Conservation (phyloP, 1,140 invertebrate genomes). For the Tetranychus urticae region DNA sequence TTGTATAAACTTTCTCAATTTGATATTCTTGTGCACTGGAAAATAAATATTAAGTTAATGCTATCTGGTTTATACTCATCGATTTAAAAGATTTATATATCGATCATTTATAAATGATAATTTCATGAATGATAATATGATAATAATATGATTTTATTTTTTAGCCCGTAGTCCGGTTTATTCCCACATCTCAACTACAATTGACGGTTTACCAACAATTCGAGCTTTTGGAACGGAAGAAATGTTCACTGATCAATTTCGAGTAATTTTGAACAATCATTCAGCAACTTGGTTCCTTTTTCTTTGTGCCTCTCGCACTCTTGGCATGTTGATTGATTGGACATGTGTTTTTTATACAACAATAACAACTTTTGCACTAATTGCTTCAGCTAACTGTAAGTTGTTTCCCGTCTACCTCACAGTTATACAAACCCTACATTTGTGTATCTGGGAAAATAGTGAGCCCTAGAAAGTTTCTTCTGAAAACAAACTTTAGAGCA, state of each 20-base stretch:
- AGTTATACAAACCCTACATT: too few species aligned
- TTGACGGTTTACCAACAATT: constrained; percentile 70
- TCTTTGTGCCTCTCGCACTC: constrained; percentile 48
- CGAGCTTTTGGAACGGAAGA: constrained; percentile 45
- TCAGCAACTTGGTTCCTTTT: constrained; percentile 45
- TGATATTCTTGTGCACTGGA: too few species aligned
- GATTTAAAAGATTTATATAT: too few species aligned
- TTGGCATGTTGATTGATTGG: constrained; percentile 54
- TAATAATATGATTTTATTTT: not conserved
- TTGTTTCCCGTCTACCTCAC: too few species aligned
- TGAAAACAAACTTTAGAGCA: too few species aligned
- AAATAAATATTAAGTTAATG: too few species aligned
- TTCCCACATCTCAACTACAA: constrained; percentile 58
- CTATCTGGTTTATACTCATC: too few species aligned
- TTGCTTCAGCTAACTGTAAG: not conserved
- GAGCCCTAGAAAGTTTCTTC: too few species aligned
- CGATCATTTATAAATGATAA: too few species aligned
- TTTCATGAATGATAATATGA: not conserved
- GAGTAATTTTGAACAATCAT: constrained; percentile 33
- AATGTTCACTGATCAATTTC: constrained; percentile 38
- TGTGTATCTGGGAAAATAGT: too few species aligned
- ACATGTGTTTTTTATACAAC: constrained; percentile 44
- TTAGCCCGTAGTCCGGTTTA: constrained; percentile 39
- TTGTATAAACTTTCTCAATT: too few species aligned
- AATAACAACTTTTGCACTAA: not conserved